A percentile compares a stretch with the other conserved stretches of the same genome.
These are phyloP conservation scores for Anableps anableps DNA, from an alignment of 2,797 vertebrate genomes.

Conservation along the genomic window DNA sequence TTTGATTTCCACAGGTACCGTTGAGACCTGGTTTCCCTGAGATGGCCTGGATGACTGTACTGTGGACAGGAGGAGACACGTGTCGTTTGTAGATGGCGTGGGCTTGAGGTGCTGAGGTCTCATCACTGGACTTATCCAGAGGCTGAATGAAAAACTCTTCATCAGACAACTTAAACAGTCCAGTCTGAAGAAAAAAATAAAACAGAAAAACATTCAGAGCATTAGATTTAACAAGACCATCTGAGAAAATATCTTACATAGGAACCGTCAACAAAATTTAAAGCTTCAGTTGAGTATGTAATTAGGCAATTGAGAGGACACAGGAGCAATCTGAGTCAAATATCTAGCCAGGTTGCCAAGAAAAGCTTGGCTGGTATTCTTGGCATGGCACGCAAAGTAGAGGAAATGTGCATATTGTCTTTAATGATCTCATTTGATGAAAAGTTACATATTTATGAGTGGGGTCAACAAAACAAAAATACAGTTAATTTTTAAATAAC, in stretches of 20 bases:
- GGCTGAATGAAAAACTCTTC: conserved; percentile 96
- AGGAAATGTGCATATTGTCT: background rate
- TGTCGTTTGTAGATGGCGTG: conserved; percentile 91
- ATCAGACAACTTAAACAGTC: conserved; percentile 87
- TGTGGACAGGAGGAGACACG: conserved; percentile 28
- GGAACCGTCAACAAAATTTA: background rate
- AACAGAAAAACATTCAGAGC: background rate
- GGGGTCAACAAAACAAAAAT: background rate
- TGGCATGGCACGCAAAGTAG: background rate
- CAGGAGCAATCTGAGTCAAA: background rate
- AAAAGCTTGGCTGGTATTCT: conserved; percentile 6
- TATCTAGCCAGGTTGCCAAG: background rate
- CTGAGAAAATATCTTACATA: background rate
- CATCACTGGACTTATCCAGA: conserved; percentile 58
- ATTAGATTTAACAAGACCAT: background rate
- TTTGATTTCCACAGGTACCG: conserved; percentile 83
- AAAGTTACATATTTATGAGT: conserved; percentile 7
- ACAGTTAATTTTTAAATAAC: background rate
- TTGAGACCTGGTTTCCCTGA: conserved; percentile 53
- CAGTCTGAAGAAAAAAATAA: conserved; percentile 81
- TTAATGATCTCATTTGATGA: background rate
- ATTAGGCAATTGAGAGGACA: background rate
- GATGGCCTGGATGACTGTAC: conserved; percentile 51
- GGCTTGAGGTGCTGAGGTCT: conserved; percentile 75
- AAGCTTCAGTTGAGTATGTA: background rate